Evolutionary conservation across 2,113 vertebrate genomes (phyloP).

Genomic region (Nothoprocta pentlandii): DNA sequence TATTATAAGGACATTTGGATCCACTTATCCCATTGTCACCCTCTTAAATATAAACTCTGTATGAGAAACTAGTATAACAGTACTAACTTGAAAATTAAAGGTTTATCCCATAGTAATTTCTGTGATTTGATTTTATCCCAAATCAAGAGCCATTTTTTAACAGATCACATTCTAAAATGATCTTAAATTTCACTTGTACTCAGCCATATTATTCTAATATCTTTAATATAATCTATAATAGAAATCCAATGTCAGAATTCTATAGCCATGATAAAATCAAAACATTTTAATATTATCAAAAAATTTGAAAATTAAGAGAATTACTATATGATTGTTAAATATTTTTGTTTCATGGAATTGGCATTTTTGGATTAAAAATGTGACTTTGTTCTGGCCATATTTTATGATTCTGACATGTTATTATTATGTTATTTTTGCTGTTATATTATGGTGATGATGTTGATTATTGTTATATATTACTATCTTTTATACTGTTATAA

Average conservation of each 20-base stretch:
- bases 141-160: neutral
- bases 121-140: neutral
- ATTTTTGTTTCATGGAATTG: neutral
- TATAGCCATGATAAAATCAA: neutral
- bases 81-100: neutral
- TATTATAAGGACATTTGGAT: neutral
- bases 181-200: neutral
- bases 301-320: neutral
- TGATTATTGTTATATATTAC: no score
- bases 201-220: neutral
- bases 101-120: neutral
- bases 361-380: neutral
- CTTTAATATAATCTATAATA: neutral
- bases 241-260: neutral
- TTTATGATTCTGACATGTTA: neutral
- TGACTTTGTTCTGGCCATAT: neutral
- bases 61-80: neutral
- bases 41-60: neutral
- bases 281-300: neutral
- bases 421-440: neutral
- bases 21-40: neutral
- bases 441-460: no score
- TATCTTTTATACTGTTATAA: neutral
- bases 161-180: neutral
- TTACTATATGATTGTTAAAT: neutral